Conservation (phyloP, 2,797 vertebrate genomes). For the Paguma larvata region DNA sequence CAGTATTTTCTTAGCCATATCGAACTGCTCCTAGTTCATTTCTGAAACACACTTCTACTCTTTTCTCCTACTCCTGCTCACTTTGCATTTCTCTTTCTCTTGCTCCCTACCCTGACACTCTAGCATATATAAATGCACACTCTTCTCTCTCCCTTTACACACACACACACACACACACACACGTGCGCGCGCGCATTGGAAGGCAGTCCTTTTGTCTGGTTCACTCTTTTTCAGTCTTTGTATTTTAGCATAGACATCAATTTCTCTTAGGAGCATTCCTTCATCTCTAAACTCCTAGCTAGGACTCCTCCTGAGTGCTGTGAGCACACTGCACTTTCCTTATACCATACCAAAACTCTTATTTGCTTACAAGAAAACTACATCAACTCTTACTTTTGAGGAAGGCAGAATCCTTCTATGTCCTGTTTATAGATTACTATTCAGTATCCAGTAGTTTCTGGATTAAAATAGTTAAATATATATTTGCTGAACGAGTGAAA, state of each 20-base stretch:
- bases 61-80: background rate
- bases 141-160: background rate
- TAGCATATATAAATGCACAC: background rate
- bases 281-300: background rate
- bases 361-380: background rate
- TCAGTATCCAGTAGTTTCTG: background rate
- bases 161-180: background rate
- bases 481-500: background rate
- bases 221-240: background rate
- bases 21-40: background rate
- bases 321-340: background rate
- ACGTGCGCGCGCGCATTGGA: background rate
- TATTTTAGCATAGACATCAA: background rate
- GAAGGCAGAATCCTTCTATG: background rate
- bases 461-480: conserved; percentile 25
- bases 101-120: background rate
- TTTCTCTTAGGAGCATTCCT: background rate
- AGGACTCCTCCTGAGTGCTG: background rate
- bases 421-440: conserved; percentile 7
- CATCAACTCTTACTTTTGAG: background rate
- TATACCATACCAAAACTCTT: background rate
- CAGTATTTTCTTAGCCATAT: background rate
- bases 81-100: background rate
- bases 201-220: background rate
- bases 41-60: background rate